Evolutionary conservation across 2,113 vertebrate genomes (phyloP).

Genomic region (Parus major): DNA sequence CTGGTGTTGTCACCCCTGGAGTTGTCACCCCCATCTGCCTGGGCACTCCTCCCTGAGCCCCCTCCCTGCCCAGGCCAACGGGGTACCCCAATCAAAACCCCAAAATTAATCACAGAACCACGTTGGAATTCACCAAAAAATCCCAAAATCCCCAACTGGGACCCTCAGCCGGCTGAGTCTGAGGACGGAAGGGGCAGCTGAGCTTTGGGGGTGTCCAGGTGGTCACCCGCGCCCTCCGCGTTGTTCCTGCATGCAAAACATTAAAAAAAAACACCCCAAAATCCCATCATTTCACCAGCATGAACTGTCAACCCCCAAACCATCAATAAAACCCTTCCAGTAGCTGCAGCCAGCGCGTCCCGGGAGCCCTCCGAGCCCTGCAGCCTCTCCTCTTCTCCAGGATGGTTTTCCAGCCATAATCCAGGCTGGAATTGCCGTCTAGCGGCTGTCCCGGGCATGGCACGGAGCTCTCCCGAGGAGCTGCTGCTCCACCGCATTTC

Average conservation of each 20-base stretch:
- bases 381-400: accelerated
- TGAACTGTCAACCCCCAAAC: constrained; percentile 46
- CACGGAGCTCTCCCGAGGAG: not conserved
- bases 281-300: constrained; percentile 17
- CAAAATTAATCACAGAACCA: not conserved
- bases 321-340: constrained; percentile 72
- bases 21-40: not conserved
- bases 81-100: not conserved
- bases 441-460: not conserved
- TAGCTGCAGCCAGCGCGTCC: not conserved
- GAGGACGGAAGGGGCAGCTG: not conserved
- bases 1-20: not conserved
- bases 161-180: not conserved
- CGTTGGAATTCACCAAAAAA: accelerated
- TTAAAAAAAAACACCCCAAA: not conserved
- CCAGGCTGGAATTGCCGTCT: constrained; percentile 46
- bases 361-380: not conserved
- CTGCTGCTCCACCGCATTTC: not conserved
- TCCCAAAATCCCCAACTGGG: not conserved
- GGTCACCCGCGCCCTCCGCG: constrained; percentile 18
- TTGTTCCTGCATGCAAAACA: constrained; percentile 49
- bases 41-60: not conserved
- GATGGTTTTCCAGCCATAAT: not conserved
- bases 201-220: not conserved
- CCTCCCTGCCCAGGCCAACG: not conserved